phyloP scores from a whole-genome alignment of 2,113 vertebrate species.

The Hucho hucho region DNA sequence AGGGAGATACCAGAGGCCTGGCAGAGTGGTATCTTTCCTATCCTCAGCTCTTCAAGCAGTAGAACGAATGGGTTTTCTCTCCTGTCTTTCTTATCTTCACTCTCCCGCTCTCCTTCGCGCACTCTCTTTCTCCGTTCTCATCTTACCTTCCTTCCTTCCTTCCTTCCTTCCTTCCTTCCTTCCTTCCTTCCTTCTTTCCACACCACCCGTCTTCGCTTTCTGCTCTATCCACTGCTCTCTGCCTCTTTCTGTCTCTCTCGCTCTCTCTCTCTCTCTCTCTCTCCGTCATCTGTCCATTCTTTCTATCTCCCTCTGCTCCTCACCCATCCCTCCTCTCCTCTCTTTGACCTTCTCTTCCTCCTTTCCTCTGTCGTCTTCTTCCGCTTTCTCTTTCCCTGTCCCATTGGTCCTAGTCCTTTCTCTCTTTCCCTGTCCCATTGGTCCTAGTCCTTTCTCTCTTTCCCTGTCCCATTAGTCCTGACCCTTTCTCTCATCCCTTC shows the following conservation, averaged over 20 bases:
- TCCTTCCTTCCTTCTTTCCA: not conserved
- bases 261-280: constrained; percentile 2
- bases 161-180: not conserved
- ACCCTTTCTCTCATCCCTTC: not conserved
- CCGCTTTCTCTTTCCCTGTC: no score
- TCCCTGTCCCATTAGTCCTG: not conserved
- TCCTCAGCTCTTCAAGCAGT: constrained; percentile 53
- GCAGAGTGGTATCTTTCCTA: constrained; percentile 60
- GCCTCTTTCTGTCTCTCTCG: no score
- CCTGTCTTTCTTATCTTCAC: constrained; percentile 1
- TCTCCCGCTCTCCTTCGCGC: not conserved
- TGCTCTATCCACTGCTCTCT: no score
- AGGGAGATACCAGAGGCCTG: constrained; percentile 36
- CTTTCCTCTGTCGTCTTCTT: not conserved
- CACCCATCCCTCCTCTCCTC: no score
- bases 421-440: not conserved
- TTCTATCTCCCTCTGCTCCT: no score
- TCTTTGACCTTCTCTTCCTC: not conserved
- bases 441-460: no score
- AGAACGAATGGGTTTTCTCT: constrained; percentile 62
- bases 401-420: not conserved
- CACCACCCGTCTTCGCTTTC: no score
- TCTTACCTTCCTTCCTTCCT: not conserved
- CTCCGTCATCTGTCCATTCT: no score
- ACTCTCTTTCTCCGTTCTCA: not conserved